Evolutionary conservation across 2,113 vertebrate genomes (phyloP), one percentile per base, ranked within the genome.

Genomic region (Tachycineta bicolor): DNA sequence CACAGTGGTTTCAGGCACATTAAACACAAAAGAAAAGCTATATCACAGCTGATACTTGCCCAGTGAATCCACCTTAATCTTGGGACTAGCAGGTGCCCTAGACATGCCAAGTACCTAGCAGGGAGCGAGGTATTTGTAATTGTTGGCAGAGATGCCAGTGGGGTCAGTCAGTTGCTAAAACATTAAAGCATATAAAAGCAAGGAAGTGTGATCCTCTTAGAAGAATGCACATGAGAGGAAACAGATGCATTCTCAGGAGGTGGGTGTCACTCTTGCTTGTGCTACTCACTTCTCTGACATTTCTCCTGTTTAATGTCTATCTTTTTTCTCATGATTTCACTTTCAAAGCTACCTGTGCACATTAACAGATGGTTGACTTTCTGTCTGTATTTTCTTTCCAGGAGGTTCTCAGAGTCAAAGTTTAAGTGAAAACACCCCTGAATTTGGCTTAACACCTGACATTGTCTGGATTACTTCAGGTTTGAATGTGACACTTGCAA

Each of bases 191-290:
- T 58, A 83, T 53, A 82, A 95, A 91, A 78, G 87, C 53, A 52
- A 50, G 39, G 92, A 94, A 88, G 60, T n/a, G 74, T 46, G 68
- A 91, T 68, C 28, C 41, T 71, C 56, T 73, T 71, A 65, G 68
- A 95, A 78, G 50, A 87, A 88, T 11, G 43, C 62, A 70, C 24
- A 21, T 79, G 71, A 87, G 77, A 86, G 67, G 60, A 80, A 94
- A 67, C 78, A 95, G 83, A 80, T 75, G 88, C 56, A 15, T 49
- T 92, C 91, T 93, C 34, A 3, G 91, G 91, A 91, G 74, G 80
- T 87, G 80, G 74, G 82, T 87, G 91, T 94, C 91, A 92, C 43
- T 94, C 80, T 90, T 71, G 46, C 83, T 88, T 64, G 86, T 50
- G 53, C 50, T 77, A 14, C 80, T 83, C 84, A 71, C 83, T 94